These are phyloP conservation scores for Apogon hyalosoma DNA, from an alignment of 2,797 vertebrate species.

Conservation along the genomic window DNA sequence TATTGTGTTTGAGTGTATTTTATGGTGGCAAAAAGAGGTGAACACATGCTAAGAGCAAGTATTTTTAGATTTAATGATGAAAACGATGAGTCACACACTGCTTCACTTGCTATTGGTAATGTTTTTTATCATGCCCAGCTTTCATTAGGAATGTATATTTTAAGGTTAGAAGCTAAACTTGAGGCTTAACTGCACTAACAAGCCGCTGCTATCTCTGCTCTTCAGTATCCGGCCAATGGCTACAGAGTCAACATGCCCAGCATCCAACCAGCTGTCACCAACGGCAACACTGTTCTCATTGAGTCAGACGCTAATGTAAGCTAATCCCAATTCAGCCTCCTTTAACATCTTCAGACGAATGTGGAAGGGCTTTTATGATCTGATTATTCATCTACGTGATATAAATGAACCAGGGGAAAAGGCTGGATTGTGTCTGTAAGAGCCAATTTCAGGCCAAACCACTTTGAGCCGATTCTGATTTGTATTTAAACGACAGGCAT, in stretches of 20 bases:
- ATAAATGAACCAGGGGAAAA: slow-evolving; percentile 17
- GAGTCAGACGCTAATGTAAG: slow-evolving; percentile 63
- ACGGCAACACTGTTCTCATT: slow-evolving; percentile 38
- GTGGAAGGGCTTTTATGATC: slow-evolving; percentile 13
- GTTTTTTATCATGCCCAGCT: too few species aligned
- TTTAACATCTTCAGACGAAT: neutral
- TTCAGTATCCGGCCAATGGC: slow-evolving; percentile 75
- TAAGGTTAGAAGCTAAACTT: neutral
- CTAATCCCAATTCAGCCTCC: slow-evolving; percentile 4
- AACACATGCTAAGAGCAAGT: too few species aligned
- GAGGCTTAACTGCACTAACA: slow-evolving; percentile 10
- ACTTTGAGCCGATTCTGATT: slow-evolving; percentile 34
- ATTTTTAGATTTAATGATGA: too few species aligned
- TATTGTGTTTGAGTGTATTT: too few species aligned
- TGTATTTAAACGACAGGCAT: slow-evolving; percentile 31
- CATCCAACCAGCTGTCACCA: slow-evolving; percentile 54
- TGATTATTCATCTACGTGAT: slow-evolving; percentile 19
- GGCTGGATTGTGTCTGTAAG: neutral
- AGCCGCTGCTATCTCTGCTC: slow-evolving; percentile 8
- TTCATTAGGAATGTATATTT: neutral
- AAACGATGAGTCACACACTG: too few species aligned
- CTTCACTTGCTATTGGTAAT: too few species aligned
- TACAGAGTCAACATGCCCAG: slow-evolving; percentile 56
- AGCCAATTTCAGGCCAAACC: slow-evolving; percentile 17
- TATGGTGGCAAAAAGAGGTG: too few species aligned